A percentile compares a stretch with the other conserved stretches of the same genome.
Evolutionary conservation across 2,888 invertebrate genomes (phyloP).

Genomic region (Erannis defoliaria): DNA sequence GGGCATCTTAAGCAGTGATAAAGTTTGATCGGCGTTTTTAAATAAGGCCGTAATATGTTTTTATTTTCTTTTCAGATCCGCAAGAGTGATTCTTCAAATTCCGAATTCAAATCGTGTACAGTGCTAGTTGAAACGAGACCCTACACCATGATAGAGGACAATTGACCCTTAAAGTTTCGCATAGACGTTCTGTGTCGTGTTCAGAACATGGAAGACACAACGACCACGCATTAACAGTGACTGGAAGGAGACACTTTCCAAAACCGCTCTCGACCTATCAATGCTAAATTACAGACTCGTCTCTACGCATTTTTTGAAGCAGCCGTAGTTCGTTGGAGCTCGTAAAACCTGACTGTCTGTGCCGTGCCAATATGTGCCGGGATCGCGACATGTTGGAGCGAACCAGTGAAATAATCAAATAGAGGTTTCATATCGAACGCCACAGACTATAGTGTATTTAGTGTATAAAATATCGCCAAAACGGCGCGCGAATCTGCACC

Average conservation of each 20-base stretch:
- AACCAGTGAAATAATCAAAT: constrained; percentile 80
- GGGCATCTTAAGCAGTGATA: too few species aligned
- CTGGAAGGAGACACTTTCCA: constrained; percentile 68
- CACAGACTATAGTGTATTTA: constrained; percentile 58
- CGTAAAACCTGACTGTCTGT: constrained; percentile 64
- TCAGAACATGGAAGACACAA: constrained; percentile 36
- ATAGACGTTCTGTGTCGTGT: constrained; percentile 35
- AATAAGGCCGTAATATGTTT: too few species aligned
- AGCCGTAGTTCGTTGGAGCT: constrained; percentile 90
- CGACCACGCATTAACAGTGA: constrained; percentile 54
- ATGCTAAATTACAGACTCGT: constrained; percentile 98
- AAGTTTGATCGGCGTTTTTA: too few species aligned
- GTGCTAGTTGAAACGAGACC: constrained; percentile 21
- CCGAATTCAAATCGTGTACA: constrained; percentile 9
- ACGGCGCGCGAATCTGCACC: constrained; percentile 75
- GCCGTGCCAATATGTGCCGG: constrained; percentile 89
- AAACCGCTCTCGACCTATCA: constrained; percentile 74
- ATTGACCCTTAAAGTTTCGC: constrained; percentile 57
- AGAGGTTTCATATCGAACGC: constrained; percentile 53
- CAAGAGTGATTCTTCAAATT: constrained; percentile 24
- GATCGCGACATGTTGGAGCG: constrained; percentile 90
- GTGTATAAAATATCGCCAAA: constrained; percentile 72
- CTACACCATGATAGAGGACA: constrained; percentile 74
- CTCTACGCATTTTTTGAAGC: constrained; percentile 96
- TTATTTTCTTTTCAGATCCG: constrained; percentile 61